Evolutionary conservation across 92 coral and sea anemone genomes (phyloP), one percentile per base, ranked within the genome.

Genomic region (Siderastrea radians): DNA sequence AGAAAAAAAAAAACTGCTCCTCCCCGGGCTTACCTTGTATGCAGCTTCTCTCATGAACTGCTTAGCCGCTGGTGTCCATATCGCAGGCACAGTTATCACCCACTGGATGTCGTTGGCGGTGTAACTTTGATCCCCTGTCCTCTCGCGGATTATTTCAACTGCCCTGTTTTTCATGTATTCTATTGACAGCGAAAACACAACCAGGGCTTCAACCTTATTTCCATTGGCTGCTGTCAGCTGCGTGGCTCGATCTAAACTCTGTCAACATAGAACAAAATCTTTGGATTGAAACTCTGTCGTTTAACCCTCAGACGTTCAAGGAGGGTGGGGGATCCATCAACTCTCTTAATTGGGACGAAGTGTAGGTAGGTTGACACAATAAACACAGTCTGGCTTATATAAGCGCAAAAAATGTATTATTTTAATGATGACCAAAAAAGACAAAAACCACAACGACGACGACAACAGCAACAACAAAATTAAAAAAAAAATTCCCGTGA

Each of bases 41-140:
- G 84, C 84, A n/a, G 84, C 74, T 50, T 80, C 14, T n/a, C n/a
- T n/a, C n/a, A n/a, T n/a, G n/a, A n/a, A n/a, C n/a, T n/a, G n/a
- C n/a, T n/a, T n/a, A n/a, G 84, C 84, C 46, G 75, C 84, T n/a
- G 74, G 74, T 45, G 68, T 80, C 84, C 84, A 80, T 49, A 80
- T 80, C 47, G 84, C 84, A 49, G 84, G 84, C 84, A 80, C 84
- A 7, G 84, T 80, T 16, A 80, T 2, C 46, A 80, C 84, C 84
- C 84, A 80, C 61, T 80, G 84, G 49, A 80, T 46, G 26, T 80
- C 84, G 3, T 46, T 47, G 68, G 61, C 58, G 74, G n/a, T 38
- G 72, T 64, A 80, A 17, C 45, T 2, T 17, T 80, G 38, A 43
- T 65, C 74, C 7, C 67, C 67, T 3, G 77, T 81, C 6, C 48